A percentile compares a stretch with the other conserved stretches of the same genome.
These are phyloP conservation scores for Gymnocypris eckloni DNA, from an alignment of 2,797 vertebrate species.

Conservation along the genomic window DNA sequence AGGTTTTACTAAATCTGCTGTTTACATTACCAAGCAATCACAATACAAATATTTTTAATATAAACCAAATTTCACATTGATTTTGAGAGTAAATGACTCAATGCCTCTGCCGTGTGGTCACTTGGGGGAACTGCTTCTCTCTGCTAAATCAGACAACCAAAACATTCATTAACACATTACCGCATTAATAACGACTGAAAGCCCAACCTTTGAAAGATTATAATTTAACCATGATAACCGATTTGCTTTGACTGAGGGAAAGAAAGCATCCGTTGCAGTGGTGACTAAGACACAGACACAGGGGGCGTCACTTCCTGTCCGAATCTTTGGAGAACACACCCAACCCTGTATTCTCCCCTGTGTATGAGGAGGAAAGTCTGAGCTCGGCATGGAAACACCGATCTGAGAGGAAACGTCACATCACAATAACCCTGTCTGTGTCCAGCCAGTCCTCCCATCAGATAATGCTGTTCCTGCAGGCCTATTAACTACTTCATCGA, in stretches of 20 bases:
- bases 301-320: slow-evolving; percentile 61
- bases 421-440: neutral
- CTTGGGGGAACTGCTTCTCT: neutral
- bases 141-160: neutral
- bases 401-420: slow-evolving; percentile 18
- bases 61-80: neutral
- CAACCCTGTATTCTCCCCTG: slow-evolving; percentile 61
- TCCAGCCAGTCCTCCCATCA: neutral
- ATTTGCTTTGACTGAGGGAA: slow-evolving; percentile 12
- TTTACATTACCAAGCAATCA: neutral
- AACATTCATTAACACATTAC: neutral
- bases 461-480: neutral
- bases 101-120: slow-evolving; percentile 66
- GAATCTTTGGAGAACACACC: slow-evolving; percentile 52
- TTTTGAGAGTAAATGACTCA: slow-evolving; percentile 36
- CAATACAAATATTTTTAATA: neutral
- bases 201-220: neutral
- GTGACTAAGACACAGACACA: slow-evolving; percentile 41
- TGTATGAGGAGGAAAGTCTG: slow-evolving; percentile 43
- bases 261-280: slow-evolving; percentile 33
- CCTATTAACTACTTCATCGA: neutral
- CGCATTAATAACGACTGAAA: neutral
- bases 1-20: neutral
- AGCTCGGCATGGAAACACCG: slow-evolving; percentile 35
- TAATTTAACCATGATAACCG: neutral